Conservation (phyloP, 2,888 invertebrate genomes). For the Eustalomyia histrio region DNA sequence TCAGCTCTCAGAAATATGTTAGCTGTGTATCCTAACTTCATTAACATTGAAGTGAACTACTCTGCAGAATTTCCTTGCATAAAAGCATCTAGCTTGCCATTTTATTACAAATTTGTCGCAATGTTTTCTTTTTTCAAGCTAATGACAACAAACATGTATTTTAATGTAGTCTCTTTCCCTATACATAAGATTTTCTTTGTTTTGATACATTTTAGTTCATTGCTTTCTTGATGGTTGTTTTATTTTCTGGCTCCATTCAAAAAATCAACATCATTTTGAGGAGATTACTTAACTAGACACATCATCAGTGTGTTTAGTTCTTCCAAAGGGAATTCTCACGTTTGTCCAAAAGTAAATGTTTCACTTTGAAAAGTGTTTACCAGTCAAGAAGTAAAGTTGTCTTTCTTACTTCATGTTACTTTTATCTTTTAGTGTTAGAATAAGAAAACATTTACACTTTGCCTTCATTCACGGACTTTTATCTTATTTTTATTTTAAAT, state of each 20-base stretch:
- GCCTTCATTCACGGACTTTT: conserved; percentile 12
- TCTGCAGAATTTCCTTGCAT: no score
- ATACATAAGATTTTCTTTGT: no score
- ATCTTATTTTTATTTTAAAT: conserved; percentile 35
- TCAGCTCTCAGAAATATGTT: no score
- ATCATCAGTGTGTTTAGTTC: conserved; percentile 5
- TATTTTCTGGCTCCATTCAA: conserved; percentile 16
- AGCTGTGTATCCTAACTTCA: no score
- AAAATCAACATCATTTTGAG: conserved; percentile 28
- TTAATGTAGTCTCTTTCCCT: no score
- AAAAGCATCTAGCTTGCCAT: no score
- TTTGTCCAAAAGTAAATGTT: conserved; percentile 34
- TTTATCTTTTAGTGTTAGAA: conserved; percentile 30
- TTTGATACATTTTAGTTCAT: neutral
- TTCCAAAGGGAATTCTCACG: conserved; percentile 11
- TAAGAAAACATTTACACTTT: conserved; percentile 47
- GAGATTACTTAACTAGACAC: conserved; percentile 40
- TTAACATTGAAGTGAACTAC: no score
- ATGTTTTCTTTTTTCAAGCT: no score
- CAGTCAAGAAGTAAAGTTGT: conserved; percentile 50
- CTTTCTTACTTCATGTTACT: conserved; percentile 33
- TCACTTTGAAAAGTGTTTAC: conserved; percentile 37
- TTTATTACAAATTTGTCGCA: no score
- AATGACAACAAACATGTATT: no score
- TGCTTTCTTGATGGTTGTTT: neutral